Conservation (phyloP, 1,140 invertebrate species). For the Oncopodura yosiiana region DNA sequence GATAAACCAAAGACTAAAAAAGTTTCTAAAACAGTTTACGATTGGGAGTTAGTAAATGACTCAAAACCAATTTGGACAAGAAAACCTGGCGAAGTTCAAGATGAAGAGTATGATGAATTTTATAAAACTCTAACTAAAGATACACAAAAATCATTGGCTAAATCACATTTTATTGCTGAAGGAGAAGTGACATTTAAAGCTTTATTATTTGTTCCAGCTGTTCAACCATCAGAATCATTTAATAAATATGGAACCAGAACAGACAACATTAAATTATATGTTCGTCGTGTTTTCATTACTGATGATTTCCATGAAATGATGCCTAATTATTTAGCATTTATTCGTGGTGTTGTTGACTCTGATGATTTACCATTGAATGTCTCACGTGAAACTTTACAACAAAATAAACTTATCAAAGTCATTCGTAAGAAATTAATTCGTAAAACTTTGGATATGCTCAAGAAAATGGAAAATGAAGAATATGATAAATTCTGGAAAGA, state of each 20-base stretch:
- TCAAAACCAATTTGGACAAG: slow-evolving; percentile 96
- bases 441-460: slow-evolving; percentile 96
- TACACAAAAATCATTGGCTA: slow-evolving; percentile 68
- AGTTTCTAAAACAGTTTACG: slow-evolving; percentile 93
- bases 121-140: slow-evolving; percentile 92
- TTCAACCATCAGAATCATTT: slow-evolving; percentile 84
- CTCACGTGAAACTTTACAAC: slow-evolving; percentile 92
- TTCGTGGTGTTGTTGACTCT: slow-evolving; percentile 95
- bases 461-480: slow-evolving; percentile 85
- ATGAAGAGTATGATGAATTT: slow-evolving; percentile 86
- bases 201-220: slow-evolving; percentile 81
- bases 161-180: slow-evolving; percentile 95
- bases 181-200: slow-evolving; percentile 98
- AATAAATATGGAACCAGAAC: slow-evolving; percentile 88
- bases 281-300: slow-evolving; percentile 95
- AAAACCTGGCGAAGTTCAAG: slow-evolving; percentile 73
- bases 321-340: slow-evolving; percentile 93
- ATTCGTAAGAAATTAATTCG: slow-evolving; percentile 98
- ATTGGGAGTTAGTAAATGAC: slow-evolving; percentile 94
- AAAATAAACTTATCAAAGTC: slow-evolving; percentile 95
- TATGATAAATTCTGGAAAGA: slow-evolving; percentile 98
- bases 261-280: slow-evolving; percentile 94
- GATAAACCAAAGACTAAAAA: slow-evolving; percentile 81
- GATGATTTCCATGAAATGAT: slow-evolving; percentile 99
- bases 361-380: slow-evolving; percentile 98